Percentiles rank a stretch among this genome's conserved stretches.
phyloP scores from a whole-genome alignment of 2,888 invertebrate genomes.

The Gastracanthus pulcherrimus region DNA sequence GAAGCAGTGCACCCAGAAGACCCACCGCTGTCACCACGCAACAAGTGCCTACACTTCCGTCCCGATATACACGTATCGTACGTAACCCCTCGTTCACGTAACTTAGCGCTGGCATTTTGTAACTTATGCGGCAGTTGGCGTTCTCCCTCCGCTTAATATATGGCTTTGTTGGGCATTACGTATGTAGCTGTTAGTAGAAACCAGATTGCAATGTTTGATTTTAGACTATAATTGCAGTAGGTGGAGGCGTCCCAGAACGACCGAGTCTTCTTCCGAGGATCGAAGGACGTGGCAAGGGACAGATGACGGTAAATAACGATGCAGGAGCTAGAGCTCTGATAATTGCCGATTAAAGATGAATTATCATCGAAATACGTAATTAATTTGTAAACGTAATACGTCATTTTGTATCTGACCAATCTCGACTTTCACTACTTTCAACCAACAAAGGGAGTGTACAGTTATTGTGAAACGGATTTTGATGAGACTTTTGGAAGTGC shows the following conservation, averaged over 20 bases:
- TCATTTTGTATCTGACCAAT: too few species aligned
- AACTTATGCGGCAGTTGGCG: not conserved
- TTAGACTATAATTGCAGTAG: slow-evolving; percentile 76
- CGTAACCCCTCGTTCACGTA: slow-evolving; percentile 53
- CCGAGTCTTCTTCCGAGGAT: slow-evolving; percentile 75
- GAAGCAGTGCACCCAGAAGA: slow-evolving; percentile 90
- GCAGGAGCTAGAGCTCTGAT: not conserved
- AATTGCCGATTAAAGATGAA: not conserved
- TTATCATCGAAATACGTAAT: too few species aligned
- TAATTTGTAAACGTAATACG: too few species aligned
- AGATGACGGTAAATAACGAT: slow-evolving; percentile 72
- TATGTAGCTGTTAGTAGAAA: slow-evolving; percentile 61
- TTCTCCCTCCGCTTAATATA: not conserved
- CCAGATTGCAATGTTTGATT: slow-evolving; percentile 72
- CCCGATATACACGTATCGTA: slow-evolving; percentile 79
- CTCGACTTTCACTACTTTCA: too few species aligned
- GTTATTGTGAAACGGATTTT: too few species aligned
- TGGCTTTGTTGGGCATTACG: slow-evolving; percentile 5
- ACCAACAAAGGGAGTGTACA: too few species aligned
- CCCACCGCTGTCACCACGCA: slow-evolving; percentile 93
- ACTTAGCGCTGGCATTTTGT: not conserved
- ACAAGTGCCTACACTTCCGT: slow-evolving; percentile 94
- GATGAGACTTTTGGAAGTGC: too few species aligned
- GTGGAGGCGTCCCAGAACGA: slow-evolving; percentile 73
- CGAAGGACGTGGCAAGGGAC: slow-evolving; percentile 74